phyloP scores from a whole-genome alignment of 2,888 invertebrate genomes.

The Zonitis immaculata region DNA sequence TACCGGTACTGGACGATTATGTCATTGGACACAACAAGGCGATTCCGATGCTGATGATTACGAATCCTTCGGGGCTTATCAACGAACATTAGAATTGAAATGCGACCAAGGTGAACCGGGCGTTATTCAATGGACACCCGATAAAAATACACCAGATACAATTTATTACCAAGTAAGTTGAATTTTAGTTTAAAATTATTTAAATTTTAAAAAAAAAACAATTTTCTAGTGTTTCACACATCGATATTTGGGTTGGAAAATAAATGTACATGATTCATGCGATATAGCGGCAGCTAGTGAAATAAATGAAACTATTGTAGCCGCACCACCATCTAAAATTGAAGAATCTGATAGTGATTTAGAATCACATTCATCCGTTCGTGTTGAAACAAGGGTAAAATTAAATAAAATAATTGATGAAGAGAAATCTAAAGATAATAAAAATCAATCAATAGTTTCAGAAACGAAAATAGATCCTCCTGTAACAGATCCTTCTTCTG shows the following conservation, averaged over 20 bases:
- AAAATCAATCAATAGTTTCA: conserved; percentile 37
- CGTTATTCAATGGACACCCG: conserved; percentile 82
- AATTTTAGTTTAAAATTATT: neutral
- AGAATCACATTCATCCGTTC: conserved; percentile 53
- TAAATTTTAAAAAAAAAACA: neutral
- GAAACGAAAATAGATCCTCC: conserved; percentile 25
- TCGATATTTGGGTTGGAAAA: conserved; percentile 92
- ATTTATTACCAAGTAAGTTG: conserved; percentile 81
- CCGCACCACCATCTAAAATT: conserved; percentile 37
- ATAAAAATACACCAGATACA: conserved; percentile 79
- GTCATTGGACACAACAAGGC: conserved; percentile 80
- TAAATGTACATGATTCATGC: conserved; percentile 82
- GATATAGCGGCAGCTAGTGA: conserved; percentile 58
- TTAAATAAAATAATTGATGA: conserved; percentile 36
- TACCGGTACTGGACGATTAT: conserved; percentile 76
- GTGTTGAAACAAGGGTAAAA: conserved; percentile 39
- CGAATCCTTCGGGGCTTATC: conserved; percentile 85
- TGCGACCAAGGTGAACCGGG: conserved; percentile 84
- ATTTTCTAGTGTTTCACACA: conserved; percentile 88
- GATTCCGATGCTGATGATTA: conserved; percentile 76
- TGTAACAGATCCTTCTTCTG: conserved; percentile 13
- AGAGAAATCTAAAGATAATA: conserved; percentile 26
- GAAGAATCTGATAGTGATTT: no score
- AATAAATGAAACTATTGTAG: conserved; percentile 48
- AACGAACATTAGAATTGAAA: conserved; percentile 73